Evolutionary conservation across 2,888 invertebrate species (phyloP), one percentile per base, ranked within the genome.

Genomic region (Syrista parreyssii): DNA sequence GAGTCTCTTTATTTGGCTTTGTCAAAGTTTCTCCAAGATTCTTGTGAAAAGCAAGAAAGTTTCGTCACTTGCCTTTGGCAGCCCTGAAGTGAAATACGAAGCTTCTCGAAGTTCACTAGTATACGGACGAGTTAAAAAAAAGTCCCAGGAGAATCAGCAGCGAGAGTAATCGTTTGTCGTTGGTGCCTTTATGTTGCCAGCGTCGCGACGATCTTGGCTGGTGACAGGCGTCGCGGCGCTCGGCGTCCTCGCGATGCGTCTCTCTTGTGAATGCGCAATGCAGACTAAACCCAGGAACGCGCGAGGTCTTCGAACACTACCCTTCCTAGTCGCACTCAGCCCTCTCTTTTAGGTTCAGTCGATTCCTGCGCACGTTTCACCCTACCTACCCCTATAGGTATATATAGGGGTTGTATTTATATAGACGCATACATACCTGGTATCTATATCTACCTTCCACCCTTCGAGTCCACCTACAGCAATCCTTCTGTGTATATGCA

Each of bases 231-330:
- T 83, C 82, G 84, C 75, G 76, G 75, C 80, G 79, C 78, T 69
- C 80, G 82, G 84, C 83, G 84, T 84, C 84, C 82, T 83, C 82
- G 83, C 86, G 85, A 84, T 88, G 87, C 87, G 87, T 85, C 87
- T 85, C 85, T 82, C 84, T 86, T 81, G 86, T 86, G 87, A 88
- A 89, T 89, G 88, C 90, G 89, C 88, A 89, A 89, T 88, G 89
- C 89, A 88, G 89, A 86, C 87, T 86, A 84, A 82, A 83, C 81
- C 84, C 83, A 86, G 85, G 82, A 85, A 80, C 81, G 84, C 82
- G 83, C 83, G 81, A 86, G 86, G 85, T 86, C 88, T 87, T 89
- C 87, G 87, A 85, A 88, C 87, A 86, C 85, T 86, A 84, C 83
- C 83, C 81, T 80, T 79, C 78, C 78, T 75, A 73, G 69, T 68